Base-by-base conservation (phyloP, 2,797 vertebrate species). In the Arrhamphus sclerolepis region DNA sequence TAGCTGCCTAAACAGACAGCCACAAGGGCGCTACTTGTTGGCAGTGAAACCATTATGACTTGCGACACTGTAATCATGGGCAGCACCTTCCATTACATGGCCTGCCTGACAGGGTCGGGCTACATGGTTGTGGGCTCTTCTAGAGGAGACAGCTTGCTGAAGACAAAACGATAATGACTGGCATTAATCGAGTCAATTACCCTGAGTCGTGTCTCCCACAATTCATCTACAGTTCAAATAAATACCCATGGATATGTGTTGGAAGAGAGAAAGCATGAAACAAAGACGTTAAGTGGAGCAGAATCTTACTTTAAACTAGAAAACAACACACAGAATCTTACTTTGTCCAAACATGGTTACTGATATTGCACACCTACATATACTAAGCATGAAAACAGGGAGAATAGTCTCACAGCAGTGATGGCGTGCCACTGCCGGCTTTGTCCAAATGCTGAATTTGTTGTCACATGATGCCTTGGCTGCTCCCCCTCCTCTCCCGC, bases 1-100 rank as follows among this genome's bases (percentile, higher is more conserved):
- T 66, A 63, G 72, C 69, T 53, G 64, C 63, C 75, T 58, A 68
- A 38, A 62, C 68, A 81, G 57, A 73, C 84, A 66, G 59, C 66
- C 82, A 79, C 58, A 75, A 66, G 80, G 83, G 80, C 72, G 72
- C 69, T 61, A 65, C 68, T 66, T 16, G 78, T 72, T 73, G 77
- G 78, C 83, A 83, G 72, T 31, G 64, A 86, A 86, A 87, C 62
- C 46, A 68, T 87, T 90, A 92, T 91, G 90, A 85, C 83, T 91
- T 83, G 82, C 78, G 91, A 92, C 91, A 91, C 75, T 74, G 86
- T 91, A 92, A 93, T 92, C 86, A 91, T 80, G 87, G 82, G 80
- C 86, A 84, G 83, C 79, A 86, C 87, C 89, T 88, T 88, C 75
- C 85, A 85, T 90, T 87, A 89, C 82, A 83, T 43, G 82, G 81